A percentile compares a stretch with the other conserved stretches of the same genome.
These are phyloP conservation scores for Ailuropoda melanoleuca DNA, from an alignment of 2,113 vertebrate genomes.

Conservation along the genomic window DNA sequence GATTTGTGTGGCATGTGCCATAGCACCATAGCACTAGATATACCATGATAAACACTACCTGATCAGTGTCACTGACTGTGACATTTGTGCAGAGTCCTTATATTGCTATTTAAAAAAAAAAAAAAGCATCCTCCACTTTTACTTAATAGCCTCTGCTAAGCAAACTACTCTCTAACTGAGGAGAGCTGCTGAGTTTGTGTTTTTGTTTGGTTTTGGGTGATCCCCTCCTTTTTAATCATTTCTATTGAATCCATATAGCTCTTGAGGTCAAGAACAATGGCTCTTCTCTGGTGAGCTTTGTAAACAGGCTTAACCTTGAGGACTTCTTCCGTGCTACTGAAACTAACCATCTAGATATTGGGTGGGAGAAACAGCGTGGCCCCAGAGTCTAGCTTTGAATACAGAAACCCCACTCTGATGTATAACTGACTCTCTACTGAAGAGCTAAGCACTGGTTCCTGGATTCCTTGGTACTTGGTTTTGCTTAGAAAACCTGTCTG, in stretches of 20 bases:
- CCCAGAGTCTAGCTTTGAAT: not conserved
- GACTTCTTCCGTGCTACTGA: not conserved
- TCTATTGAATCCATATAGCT: not conserved
- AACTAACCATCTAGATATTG: not conserved
- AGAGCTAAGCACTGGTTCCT: not conserved
- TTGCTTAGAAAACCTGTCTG: not conserved
- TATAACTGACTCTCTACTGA: not conserved
- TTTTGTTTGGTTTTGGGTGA: not conserved
- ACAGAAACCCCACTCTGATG: not conserved
- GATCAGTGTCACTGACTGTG: not conserved
- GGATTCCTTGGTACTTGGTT: not conserved
- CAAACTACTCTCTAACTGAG: not conserved
- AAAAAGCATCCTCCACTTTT: not conserved
- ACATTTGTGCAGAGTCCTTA: not conserved
- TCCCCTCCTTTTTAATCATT: not conserved
- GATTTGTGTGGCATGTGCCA: not conserved
- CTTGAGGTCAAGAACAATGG: not conserved
- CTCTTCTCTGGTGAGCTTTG: not conserved
- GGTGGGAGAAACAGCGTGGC: not conserved
- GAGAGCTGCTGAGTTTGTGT: not conserved
- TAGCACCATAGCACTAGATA: not conserved
- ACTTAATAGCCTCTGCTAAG: not conserved
- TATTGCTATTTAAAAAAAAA: not conserved
- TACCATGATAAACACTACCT: not conserved
- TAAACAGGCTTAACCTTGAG: conserved; percentile 19